These are phyloP conservation scores for Taenaris catops DNA, from an alignment of 2,888 invertebrate genomes.

Conservation along the genomic window DNA sequence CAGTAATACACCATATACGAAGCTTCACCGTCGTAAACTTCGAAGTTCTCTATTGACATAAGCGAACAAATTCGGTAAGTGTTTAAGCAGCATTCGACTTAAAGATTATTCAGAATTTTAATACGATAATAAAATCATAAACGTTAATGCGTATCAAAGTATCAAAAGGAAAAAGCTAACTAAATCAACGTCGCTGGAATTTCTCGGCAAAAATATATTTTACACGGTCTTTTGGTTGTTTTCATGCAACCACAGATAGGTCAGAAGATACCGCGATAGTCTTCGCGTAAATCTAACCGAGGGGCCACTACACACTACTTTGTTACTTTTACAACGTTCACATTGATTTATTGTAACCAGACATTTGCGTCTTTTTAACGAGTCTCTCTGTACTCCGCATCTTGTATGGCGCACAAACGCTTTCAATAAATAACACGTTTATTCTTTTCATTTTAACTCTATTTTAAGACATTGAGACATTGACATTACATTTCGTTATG, in stretches of 20 bases:
- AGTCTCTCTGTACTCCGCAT: conserved; percentile 23
- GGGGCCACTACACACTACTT: conserved; percentile 29
- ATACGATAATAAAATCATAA: too few species aligned
- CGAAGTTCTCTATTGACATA: conserved; percentile 45
- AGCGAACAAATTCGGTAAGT: conserved; percentile 49
- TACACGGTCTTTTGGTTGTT: conserved; percentile 18
- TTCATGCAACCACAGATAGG: conserved; percentile 25
- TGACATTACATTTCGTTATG: too few species aligned
- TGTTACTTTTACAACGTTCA: conserved; percentile 36
- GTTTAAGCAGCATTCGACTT: conserved; percentile 41
- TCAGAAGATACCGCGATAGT: conserved; percentile 40
- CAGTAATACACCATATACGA: too few species aligned
- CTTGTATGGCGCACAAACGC: conserved; percentile 16
- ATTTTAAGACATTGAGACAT: too few species aligned
- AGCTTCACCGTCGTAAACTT: too few species aligned
- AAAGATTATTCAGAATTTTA: conserved; percentile 17
- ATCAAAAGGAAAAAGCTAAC: conserved; percentile 8
- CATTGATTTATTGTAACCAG: conserved; percentile 44
- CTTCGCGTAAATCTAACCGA: conserved; percentile 56
- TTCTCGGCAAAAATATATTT: conserved; percentile 19
- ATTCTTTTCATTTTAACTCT: background rate
- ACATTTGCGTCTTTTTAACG: conserved; percentile 31
- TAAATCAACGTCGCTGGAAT: conserved; percentile 14
- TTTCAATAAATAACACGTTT: conserved; percentile 11
- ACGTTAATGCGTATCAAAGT: too few species aligned